Percentiles rank a stretch among this genome's conserved stretches.
phyloP scores from a whole-genome alignment of 2,797 vertebrate genomes.

The Apodemus agrarius region DNA sequence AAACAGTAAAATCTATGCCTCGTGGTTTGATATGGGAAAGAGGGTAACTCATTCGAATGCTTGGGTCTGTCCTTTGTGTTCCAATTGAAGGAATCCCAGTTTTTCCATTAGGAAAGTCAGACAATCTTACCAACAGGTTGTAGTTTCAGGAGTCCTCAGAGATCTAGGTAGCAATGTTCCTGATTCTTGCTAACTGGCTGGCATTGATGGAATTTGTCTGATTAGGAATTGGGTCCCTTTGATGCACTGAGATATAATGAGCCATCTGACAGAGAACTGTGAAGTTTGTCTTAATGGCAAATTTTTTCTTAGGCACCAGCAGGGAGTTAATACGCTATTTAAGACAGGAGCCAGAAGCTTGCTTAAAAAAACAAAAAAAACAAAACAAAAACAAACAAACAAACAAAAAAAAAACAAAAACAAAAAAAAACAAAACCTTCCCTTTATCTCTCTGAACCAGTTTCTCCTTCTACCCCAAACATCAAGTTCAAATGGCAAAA shows the following conservation, averaged over 20 bases:
- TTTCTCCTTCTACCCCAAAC: conserved; percentile 7
- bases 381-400: too few relatives aligned
- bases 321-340: neutral
- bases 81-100: neutral
- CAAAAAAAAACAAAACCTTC: neutral
- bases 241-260: neutral
- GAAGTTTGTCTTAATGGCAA: neutral
- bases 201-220: neutral
- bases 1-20: neutral
- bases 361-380: neutral
- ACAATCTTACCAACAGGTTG: neutral
- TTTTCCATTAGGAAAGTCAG: neutral
- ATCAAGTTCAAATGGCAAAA: conserved; percentile 36
- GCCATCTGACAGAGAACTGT: neutral
- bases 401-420: too few relatives aligned
- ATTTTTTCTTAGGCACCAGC: neutral
- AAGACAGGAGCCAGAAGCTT: neutral
- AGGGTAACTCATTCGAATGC: neutral
- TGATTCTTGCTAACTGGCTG: neutral
- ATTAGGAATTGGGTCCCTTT: neutral
- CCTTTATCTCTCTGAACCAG: neutral
- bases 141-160: neutral
- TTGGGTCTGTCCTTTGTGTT: neutral
- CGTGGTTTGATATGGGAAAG: neutral
- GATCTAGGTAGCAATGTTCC: neutral